Percentiles rank a stretch among this genome's conserved stretches.
Conservation (phyloP, 2,113 vertebrate genomes). For the Myotis yumanensis region DNA sequence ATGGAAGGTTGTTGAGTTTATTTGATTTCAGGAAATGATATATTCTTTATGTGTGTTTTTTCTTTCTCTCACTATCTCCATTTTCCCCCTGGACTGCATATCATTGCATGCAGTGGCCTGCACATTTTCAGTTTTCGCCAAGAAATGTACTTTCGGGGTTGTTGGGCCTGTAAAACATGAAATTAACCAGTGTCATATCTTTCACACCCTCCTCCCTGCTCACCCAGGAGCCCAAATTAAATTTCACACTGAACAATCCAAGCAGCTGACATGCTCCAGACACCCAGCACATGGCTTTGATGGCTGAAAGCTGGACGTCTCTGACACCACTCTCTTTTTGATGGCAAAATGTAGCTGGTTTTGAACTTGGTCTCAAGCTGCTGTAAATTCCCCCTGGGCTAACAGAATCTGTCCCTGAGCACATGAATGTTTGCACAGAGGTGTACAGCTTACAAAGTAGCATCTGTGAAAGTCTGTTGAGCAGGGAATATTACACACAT, state of each 20-base stretch:
- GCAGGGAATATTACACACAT: too few relatives aligned
- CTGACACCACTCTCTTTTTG: not conserved
- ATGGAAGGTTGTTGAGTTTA: slow-evolving; percentile 63
- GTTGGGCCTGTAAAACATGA: slow-evolving; percentile 79
- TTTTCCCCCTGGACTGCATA: slow-evolving; percentile 64
- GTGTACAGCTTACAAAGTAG: not conserved
- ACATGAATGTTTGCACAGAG: not conserved
- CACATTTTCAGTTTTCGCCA: slow-evolving; percentile 51
- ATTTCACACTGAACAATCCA: slow-evolving; percentile 78
- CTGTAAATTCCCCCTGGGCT: not conserved
- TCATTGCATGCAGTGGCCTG: slow-evolving; percentile 69
- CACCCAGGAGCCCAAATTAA: slow-evolving; percentile 71
- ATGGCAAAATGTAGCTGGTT: slow-evolving; percentile 41
- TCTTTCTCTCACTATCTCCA: slow-evolving; percentile 24
- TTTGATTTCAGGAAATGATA: slow-evolving; percentile 74
- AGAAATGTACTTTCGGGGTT: slow-evolving; percentile 65
- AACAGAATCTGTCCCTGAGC: not conserved
- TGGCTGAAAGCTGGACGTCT: slow-evolving; percentile 27
- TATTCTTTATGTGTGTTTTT: slow-evolving; percentile 36
- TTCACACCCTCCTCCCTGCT: slow-evolving; percentile 70
- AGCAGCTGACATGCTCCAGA: slow-evolving; percentile 54
- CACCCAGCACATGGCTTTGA: not conserved
- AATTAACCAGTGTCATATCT: slow-evolving; percentile 80
- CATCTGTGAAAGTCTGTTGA: not conserved
- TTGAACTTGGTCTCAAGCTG: not conserved